Conservation (phyloP, 2,113 vertebrate species). For the Bombycilla garrulus region DNA sequence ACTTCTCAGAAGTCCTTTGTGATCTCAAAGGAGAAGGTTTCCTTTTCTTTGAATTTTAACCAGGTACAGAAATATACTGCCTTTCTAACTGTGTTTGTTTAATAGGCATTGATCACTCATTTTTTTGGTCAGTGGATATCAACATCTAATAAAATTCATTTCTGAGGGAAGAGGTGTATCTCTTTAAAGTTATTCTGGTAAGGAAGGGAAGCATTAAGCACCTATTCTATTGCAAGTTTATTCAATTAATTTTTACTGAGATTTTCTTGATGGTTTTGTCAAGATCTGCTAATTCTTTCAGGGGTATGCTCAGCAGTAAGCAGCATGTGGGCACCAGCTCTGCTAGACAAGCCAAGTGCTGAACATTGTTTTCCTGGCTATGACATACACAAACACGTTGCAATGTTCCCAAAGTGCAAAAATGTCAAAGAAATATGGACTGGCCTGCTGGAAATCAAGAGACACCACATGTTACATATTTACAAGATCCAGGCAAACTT, state of each 20-base stretch:
- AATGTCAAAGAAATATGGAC: not conserved
- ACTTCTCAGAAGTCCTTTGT: not conserved
- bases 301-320: not conserved
- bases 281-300: not conserved
- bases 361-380: not conserved
- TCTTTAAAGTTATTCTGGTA: not conserved
- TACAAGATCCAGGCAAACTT: not conserved
- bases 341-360: not conserved
- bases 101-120: not conserved
- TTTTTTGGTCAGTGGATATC: not conserved
- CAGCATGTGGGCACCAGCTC: not conserved
- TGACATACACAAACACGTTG: not conserved
- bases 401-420: not conserved
- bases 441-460: not conserved
- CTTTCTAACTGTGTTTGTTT: not conserved
- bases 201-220: not conserved
- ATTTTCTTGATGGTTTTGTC: not conserved
- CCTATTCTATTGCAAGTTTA: not conserved
- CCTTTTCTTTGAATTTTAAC: not conserved
- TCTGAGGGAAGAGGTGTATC: not conserved
- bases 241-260: not conserved
- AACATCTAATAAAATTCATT: not conserved
- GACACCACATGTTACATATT: not conserved
- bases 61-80: not conserved
- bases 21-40: not conserved